Percentiles rank a stretch among this genome's conserved stretches.
These are phyloP conservation scores for Tenthredo scrophulariae DNA, from an alignment of 2,888 invertebrate species.

Conservation along the genomic window DNA sequence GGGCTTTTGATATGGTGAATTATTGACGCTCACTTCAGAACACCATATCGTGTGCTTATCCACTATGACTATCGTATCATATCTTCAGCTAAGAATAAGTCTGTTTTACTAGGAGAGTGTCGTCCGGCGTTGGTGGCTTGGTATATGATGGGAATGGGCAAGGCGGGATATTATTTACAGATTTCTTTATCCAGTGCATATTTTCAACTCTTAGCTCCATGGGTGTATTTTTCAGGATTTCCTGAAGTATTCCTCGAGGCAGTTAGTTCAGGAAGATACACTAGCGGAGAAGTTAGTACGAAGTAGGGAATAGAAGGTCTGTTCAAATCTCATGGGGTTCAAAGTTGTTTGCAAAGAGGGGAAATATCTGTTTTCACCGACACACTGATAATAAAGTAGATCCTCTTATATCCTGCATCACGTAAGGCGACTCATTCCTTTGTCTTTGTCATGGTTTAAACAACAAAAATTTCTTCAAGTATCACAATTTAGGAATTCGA, in stretches of 20 bases:
- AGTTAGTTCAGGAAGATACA: conserved; percentile 43
- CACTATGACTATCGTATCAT: neutral
- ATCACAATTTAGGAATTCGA: too few species aligned
- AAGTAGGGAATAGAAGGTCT: conserved; percentile 28
- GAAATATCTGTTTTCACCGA: conserved; percentile 26
- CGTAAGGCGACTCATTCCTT: neutral
- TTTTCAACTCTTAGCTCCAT: conserved; percentile 22
- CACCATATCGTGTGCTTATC: neutral
- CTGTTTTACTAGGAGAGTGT: conserved; percentile 6
- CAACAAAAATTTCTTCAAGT: neutral
- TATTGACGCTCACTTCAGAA: neutral
- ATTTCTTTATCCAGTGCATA: conserved; percentile 36
- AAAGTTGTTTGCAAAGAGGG: conserved; percentile 42
- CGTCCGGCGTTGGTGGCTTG: neutral
- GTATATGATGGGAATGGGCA: neutral
- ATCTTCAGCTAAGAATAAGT: neutral
- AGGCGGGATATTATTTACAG: conserved; percentile 1
- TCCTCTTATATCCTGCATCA: neutral
- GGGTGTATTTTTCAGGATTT: conserved; percentile 32
- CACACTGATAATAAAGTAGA: conserved; percentile 24
- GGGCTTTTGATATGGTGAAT: neutral
- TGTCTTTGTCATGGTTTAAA: neutral
- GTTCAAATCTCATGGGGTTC: conserved; percentile 47
- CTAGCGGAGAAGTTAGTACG: conserved; percentile 27
- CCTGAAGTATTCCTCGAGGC: conserved; percentile 35